Conservation (phyloP, 2,888 invertebrate species). For the Patella depressa region DNA sequence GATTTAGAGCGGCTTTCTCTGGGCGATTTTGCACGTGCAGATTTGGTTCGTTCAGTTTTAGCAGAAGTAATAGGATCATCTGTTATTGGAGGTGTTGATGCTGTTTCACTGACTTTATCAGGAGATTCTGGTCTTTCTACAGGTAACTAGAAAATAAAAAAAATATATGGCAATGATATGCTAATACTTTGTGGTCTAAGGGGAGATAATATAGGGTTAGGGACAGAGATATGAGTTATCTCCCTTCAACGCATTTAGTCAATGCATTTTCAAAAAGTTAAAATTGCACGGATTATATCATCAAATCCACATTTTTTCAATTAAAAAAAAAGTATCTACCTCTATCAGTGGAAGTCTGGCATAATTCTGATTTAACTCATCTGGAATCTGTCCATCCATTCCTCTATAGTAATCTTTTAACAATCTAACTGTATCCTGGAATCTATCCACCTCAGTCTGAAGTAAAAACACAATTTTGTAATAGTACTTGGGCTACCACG, state of each 20-base stretch:
- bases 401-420: slow-evolving; percentile 70
- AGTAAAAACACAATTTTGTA: slow-evolving; percentile 4
- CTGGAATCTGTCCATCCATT: slow-evolving; percentile 70
- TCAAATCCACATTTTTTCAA: no score
- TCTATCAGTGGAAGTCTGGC: slow-evolving; percentile 68
- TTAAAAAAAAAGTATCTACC: slow-evolving; percentile 43
- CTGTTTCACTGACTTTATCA: slow-evolving; percentile 45
- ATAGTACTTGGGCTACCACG: no score
- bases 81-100: slow-evolving; percentile 42
- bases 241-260: no score
- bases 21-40: slow-evolving; percentile 46
- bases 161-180: not conserved
- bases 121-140: slow-evolving; percentile 56
- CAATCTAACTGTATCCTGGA: slow-evolving; percentile 69
- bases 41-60: slow-evolving; percentile 50
- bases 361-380: slow-evolving; percentile 62
- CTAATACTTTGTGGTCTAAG: not conserved
- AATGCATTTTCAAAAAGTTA: no score
- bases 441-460: slow-evolving; percentile 66
- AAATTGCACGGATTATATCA: no score
- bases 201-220: not conserved
- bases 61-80: slow-evolving; percentile 47
- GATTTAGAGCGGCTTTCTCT: slow-evolving; percentile 34
- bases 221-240: not conserved
- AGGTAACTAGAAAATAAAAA: slow-evolving; percentile 44